Base-by-base conservation (phyloP, 2,113 vertebrate genomes). In the Brienomyrus brachyistius region DNA sequence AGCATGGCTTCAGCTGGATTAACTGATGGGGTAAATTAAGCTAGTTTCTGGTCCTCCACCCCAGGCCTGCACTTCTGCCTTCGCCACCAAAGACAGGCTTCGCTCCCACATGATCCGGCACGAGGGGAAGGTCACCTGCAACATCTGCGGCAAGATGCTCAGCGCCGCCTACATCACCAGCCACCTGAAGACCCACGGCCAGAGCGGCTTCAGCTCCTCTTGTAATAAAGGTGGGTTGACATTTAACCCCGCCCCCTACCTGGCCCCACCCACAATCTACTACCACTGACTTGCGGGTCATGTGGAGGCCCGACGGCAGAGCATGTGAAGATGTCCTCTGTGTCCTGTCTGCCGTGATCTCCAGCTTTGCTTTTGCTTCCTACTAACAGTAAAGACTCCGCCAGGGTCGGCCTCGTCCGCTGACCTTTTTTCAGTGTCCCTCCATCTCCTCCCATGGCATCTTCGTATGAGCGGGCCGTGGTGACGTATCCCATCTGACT, bases 41-140 rank as follows among this genome's bases (percentile, higher is more conserved):
- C 48, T 3, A n/a, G 86, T 45, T 50, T 45, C 17, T 88, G 62
- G 9, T 70, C 23, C 66, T 47, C 51, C 48, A 21, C 91, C 92
- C 87, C 91, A 99, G 98, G 99, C 98, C 40, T 99, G 98, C 93
- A 98, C 98, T 92, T 98, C 98, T 92, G 98, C 98, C 95, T 99
- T 99, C 92, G 98, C 98, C 95, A 99, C 98, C 97, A 99, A 99
- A 98, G 98, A 99, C 95, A 97, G 98, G 90, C 96, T 99, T 92
- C 97, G 98, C 95, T 98, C 98, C 91, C 98, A 99, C 95, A 99
- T 99, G 98, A 98, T 99, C 93, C 97, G 98, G 93, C 98, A 99
- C 27, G 98, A 99, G 96, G 98, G 98, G 93, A 99, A 99, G 94
- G 98, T 99, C 93, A 98, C 98, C 86, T 99, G 98, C 94, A 99